These are phyloP conservation scores for Gallinago media DNA, from an alignment of 2,113 vertebrate species.

Conservation along the genomic window DNA sequence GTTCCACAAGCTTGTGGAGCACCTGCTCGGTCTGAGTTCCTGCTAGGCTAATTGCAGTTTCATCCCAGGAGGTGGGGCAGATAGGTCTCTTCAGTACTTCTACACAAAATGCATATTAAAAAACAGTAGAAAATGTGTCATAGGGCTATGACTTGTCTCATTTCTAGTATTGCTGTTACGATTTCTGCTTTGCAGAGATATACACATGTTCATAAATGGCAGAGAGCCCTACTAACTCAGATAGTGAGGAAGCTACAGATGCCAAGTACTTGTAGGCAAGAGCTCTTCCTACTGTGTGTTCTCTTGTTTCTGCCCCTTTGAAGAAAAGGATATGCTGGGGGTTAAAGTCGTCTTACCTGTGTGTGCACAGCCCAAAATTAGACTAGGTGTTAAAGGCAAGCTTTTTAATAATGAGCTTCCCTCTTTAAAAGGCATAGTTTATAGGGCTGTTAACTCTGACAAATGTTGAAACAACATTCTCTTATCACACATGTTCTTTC, in stretches of 20 bases:
- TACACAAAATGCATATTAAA: neutral
- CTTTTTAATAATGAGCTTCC: neutral
- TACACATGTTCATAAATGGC: accelerated
- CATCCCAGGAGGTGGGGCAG: neutral
- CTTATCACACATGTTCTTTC: accelerated
- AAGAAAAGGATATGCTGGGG: neutral
- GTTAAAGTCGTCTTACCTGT: neutral
- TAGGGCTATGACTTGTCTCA: accelerated
- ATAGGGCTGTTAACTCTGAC: neutral
- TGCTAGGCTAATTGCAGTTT: neutral
- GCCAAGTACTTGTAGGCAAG: neutral
- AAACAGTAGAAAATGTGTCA: neutral
- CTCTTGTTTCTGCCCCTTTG: neutral
- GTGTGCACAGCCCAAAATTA: accelerated
- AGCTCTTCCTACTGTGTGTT: neutral
- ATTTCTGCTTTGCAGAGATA: neutral
- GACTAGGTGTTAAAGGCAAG: neutral
- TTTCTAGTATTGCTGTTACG: neutral
- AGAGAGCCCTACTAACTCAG: neutral
- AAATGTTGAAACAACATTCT: neutral
- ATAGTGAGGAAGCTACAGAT: neutral
- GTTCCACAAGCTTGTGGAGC: neutral
- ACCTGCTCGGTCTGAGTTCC: neutral
- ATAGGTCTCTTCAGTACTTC: neutral
- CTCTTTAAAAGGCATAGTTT: neutral